Percentiles rank a stretch among this genome's conserved stretches.
These are phyloP conservation scores for Polypedilum pembai DNA, from an alignment of 1,140 invertebrate genomes.

Conservation along the genomic window DNA sequence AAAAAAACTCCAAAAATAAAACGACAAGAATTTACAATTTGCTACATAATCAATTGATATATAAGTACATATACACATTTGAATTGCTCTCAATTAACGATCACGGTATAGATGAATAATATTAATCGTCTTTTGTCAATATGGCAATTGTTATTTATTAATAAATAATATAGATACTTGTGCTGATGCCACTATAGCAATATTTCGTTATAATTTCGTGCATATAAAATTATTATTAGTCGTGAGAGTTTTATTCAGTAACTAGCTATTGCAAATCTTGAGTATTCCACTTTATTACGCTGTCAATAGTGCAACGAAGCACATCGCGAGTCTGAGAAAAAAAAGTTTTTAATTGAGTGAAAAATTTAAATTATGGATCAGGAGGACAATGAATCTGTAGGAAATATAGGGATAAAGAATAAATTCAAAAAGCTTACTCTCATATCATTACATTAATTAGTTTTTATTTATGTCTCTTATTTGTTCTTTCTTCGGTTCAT, in stretches of 20 bases:
- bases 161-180: background rate
- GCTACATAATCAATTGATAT: too few relatives aligned
- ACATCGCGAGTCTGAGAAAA: background rate
- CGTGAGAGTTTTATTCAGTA: background rate
- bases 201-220: background rate
- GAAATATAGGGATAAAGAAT: background rate
- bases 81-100: too few relatives aligned
- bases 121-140: background rate
- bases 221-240: background rate
- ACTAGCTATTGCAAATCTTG: background rate
- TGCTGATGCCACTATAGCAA: too few relatives aligned
- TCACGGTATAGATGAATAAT: too few relatives aligned
- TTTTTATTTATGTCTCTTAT: too few relatives aligned
- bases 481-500: slow-evolving; percentile 45
- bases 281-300: background rate
- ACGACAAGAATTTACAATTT: too few relatives aligned
- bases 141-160: background rate
- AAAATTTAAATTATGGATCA: slow-evolving; percentile 5
- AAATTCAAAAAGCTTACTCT: too few relatives aligned
- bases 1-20: too few relatives aligned
- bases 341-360: background rate
- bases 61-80: too few relatives aligned
- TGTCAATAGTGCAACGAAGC: background rate
- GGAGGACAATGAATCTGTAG: slow-evolving; percentile 9
- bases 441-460: too few relatives aligned